phyloP scores from a whole-genome alignment of 2,113 vertebrate genomes.

The Oceanites oceanicus region DNA sequence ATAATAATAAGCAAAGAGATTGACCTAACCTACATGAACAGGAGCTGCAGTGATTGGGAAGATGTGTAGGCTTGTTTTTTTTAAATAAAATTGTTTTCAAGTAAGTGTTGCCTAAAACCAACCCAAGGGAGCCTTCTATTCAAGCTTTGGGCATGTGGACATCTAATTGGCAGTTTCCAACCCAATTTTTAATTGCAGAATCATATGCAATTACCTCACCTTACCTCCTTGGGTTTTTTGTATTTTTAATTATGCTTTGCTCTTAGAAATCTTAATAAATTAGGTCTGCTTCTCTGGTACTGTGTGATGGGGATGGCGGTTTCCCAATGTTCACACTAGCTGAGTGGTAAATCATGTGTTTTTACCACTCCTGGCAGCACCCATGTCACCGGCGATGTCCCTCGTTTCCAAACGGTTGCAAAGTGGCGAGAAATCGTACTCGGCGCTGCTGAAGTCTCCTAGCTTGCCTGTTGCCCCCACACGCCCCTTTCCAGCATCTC shows the following conservation, averaged over 20 bases:
- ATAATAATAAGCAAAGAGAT: not conserved
- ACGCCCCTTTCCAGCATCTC: not conserved
- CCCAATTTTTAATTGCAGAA: not conserved
- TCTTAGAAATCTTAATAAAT: not conserved
- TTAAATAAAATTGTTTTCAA: not conserved
- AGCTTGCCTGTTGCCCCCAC: not conserved
- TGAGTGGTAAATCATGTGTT: not conserved
- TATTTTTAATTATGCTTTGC: not conserved
- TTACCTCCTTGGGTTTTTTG: not conserved
- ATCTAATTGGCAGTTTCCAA: not conserved
- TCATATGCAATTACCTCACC: fast-evolving
- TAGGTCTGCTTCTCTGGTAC: not conserved
- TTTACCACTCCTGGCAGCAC: fast-evolving
- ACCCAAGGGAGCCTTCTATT: not conserved
- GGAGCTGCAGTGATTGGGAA: not conserved
- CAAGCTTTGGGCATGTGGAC: not conserved
- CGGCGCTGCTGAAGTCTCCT: fast-evolving
- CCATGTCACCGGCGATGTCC: fast-evolving
- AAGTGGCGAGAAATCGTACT: fast-evolving
- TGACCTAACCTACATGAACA: not conserved
- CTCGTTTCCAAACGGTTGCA: not conserved
- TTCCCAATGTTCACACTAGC: fast-evolving
- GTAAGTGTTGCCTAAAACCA: not conserved
- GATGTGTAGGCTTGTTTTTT: not conserved
- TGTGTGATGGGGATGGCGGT: not conserved